These are phyloP conservation scores for Ceryle rudis DNA, from an alignment of 2,797 vertebrate species.

Conservation along the genomic window DNA sequence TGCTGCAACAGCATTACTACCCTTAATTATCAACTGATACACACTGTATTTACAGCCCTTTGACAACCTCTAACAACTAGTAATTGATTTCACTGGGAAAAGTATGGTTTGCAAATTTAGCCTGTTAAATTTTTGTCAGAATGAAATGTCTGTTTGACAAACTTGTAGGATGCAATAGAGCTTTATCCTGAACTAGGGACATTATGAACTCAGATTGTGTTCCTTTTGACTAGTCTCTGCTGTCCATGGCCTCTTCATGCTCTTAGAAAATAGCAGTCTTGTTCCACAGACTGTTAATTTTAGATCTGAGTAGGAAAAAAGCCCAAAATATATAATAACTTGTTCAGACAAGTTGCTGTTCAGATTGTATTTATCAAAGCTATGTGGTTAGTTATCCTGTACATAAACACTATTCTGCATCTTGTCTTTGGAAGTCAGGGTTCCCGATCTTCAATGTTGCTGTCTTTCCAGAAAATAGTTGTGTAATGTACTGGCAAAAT, in stretches of 20 bases:
- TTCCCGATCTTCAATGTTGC: not conserved
- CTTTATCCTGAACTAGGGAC: not conserved
- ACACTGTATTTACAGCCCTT: not conserved
- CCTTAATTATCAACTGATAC: not conserved
- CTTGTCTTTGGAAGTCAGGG: not conserved
- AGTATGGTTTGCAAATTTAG: not conserved
- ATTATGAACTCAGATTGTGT: not conserved
- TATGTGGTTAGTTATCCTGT: not conserved
- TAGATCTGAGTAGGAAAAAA: not conserved
- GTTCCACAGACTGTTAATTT: not conserved
- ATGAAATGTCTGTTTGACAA: not conserved
- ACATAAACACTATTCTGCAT: not conserved
- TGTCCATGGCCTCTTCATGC: not conserved
- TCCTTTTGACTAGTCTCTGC: not conserved
- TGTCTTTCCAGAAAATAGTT: not conserved
- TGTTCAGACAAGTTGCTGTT: not conserved
- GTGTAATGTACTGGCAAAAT: not conserved
- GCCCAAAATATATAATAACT: too few relatives aligned
- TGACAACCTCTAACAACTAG: not conserved
- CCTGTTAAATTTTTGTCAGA: not conserved
- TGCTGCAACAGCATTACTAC: not conserved
- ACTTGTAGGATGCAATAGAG: not conserved
- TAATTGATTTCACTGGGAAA: not conserved
- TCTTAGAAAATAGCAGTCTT: not conserved
- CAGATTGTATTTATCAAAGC: not conserved